These are phyloP conservation scores for Dicrostonyx torquatus DNA, from an alignment of 2,797 vertebrate genomes.

Conservation along the genomic window DNA sequence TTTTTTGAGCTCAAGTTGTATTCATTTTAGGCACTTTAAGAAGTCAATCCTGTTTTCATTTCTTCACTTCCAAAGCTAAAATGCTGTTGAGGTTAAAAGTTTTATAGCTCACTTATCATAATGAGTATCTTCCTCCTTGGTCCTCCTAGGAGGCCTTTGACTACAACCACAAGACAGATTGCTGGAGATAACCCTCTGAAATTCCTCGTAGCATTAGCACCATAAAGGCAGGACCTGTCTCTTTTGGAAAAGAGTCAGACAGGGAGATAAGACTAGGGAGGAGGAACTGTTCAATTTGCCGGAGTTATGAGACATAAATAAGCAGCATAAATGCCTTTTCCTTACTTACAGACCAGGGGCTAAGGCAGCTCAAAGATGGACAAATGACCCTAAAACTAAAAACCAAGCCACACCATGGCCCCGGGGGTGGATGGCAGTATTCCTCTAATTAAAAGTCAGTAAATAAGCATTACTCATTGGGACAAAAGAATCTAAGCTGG, in stretches of 20 bases:
- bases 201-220: slow-evolving; percentile 72
- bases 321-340: slow-evolving; percentile 47
- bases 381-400: slow-evolving; percentile 38
- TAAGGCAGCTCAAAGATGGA: slow-evolving; percentile 41
- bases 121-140: slow-evolving; percentile 71
- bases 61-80: slow-evolving; percentile 41
- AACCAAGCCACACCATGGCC: slow-evolving; percentile 4
- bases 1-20: slow-evolving; percentile 14
- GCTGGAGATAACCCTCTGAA: slow-evolving; percentile 73
- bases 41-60: slow-evolving; percentile 35
- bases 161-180: slow-evolving; percentile 78
- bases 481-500: slow-evolving; percentile 60
- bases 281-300: slow-evolving; percentile 46
- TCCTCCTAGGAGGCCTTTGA: slow-evolving; percentile 66
- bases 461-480: slow-evolving; percentile 41
- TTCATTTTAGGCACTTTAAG: background rate
- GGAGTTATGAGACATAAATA: slow-evolving; percentile 67
- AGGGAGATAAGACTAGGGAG: slow-evolving; percentile 63
- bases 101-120: slow-evolving; percentile 76
- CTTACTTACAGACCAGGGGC: slow-evolving; percentile 30
- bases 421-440: slow-evolving; percentile 8
- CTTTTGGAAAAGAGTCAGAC: slow-evolving; percentile 58
- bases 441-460: slow-evolving; percentile 54
- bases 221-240: slow-evolving; percentile 70
- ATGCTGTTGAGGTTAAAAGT: slow-evolving; percentile 68